These are phyloP conservation scores for Microtus ochrogaster DNA, from an alignment of 2,113 vertebrate species.

Conservation along the genomic window DNA sequence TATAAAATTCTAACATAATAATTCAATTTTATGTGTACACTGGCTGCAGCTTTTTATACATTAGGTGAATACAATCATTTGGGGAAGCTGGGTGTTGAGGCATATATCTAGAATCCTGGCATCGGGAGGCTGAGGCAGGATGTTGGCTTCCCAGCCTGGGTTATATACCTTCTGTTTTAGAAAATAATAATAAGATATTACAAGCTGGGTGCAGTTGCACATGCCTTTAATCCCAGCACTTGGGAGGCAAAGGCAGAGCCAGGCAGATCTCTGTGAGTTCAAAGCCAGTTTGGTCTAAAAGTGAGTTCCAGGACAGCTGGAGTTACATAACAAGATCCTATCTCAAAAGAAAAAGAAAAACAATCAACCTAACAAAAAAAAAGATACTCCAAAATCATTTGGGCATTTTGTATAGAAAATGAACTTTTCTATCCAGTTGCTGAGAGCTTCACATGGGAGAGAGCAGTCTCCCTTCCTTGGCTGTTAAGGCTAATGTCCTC, in stretches of 20 bases:
- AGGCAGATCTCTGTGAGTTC: background rate
- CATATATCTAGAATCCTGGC: background rate
- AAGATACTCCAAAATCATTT: background rate
- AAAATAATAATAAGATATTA: background rate
- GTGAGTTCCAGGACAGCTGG: background rate
- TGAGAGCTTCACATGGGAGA: background rate
- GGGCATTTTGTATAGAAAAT: background rate
- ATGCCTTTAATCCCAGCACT: background rate
- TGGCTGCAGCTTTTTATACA: background rate
- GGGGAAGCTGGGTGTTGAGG: background rate
- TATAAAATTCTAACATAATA: constrained; percentile 33
- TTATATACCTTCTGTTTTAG: background rate
- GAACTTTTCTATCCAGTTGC: background rate
- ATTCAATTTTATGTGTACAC: background rate
- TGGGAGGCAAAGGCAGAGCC: background rate
- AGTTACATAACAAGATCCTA: background rate
- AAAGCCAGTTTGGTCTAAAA: background rate
- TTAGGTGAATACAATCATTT: constrained; percentile 11
- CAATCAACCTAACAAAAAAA: background rate
- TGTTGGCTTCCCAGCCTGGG: background rate
- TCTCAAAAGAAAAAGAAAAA: background rate
- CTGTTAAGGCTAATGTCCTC: background rate
- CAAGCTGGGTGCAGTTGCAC: background rate
- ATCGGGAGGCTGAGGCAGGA: background rate
- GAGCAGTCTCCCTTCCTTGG: background rate